Evolutionary conservation across 53 echinoderm and acorn worm genomes (phyloP).

Genomic region (Temnopleurus reevesii): DNA sequence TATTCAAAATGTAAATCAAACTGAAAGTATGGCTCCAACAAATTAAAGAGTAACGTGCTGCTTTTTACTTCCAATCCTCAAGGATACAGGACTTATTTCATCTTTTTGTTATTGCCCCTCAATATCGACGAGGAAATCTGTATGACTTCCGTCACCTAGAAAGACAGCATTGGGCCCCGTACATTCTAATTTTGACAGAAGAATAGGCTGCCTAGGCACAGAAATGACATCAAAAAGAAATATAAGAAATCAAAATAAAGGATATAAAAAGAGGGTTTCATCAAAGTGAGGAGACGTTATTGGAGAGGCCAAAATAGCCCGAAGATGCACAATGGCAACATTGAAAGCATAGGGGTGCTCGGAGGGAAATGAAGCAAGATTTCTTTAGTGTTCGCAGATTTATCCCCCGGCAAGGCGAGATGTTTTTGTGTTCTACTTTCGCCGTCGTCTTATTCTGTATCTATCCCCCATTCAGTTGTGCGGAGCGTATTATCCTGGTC

Average conservation of each 20-base stretch:
- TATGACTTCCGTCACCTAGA: background rate
- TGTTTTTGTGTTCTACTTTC: background rate
- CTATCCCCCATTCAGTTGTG: background rate
- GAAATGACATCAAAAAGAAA: background rate
- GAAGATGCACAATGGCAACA: background rate
- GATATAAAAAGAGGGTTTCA: background rate
- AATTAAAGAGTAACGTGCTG: too few relatives aligned
- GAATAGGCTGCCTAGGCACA: background rate
- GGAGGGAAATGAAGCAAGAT: background rate
- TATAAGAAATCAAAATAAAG: background rate
- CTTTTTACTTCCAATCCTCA: too few relatives aligned
- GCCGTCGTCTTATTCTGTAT: background rate
- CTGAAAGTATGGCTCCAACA: too few relatives aligned
- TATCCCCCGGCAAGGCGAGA: slow-evolving; percentile 30
- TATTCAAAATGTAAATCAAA: too few relatives aligned
- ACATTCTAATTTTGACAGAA: slow-evolving; percentile 30
- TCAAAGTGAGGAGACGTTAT: slow-evolving; percentile 6
- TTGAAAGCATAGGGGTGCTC: background rate
- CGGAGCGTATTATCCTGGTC: background rate
- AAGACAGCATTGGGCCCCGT: background rate
- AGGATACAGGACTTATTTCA: too few relatives aligned
- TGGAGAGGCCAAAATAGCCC: background rate
- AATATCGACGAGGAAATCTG: too few relatives aligned
- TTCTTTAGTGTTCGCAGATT: slow-evolving; percentile 13
- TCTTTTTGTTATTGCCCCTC: too few relatives aligned